Base-by-base conservation (phyloP, 1,140 invertebrate genomes). In the Drosophila mauritiana region DNA sequence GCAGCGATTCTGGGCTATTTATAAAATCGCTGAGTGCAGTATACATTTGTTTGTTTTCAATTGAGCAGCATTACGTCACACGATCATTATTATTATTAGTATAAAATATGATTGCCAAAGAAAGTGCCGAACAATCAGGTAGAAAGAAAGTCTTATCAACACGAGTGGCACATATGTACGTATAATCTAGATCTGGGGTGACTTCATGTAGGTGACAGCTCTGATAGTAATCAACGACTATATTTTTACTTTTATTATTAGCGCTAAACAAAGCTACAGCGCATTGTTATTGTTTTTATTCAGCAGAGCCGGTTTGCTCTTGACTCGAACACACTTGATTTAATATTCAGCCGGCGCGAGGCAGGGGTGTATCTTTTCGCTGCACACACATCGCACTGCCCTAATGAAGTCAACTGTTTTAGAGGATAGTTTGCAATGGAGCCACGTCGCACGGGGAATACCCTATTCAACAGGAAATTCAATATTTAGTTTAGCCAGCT, bases 301-400 rank as follows among this genome's bases (percentile, higher is more conserved):
- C 77, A 80, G 56, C 76, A 39, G 79, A 88, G 84, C 83, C 80
- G 80, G 84, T 88, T 88, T 83, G 76, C 84, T 77, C 67, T 89
- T 83, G 67, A 79, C 64, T 52, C 72, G 64, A 69, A 56, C 59
- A 56, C 75, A 56, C 75, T 76, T 79, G 70, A 78, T 75, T 82
- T 72, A 86, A 86, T 86, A 74, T 86, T 75, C 84, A 62, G 49
- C 65, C 69, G 31, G 8, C 31, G 8, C 31, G 62, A 56, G 79
- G 46, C 62, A 53, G 76, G 70, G 83, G 83, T 88, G 83, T 70
- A 69, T 55, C 40, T 74, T 43, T 37, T 27, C 2, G 31, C 15
- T 34, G 13, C 25, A 31, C 22, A 27, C 34, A 34, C 15, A 39
- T 11, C 15, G 12, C 31, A 46, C 63, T 55, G 34, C 13, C 52